phyloP scores from a whole-genome alignment of 2,113 vertebrate genomes.

The Tachycineta bicolor region DNA sequence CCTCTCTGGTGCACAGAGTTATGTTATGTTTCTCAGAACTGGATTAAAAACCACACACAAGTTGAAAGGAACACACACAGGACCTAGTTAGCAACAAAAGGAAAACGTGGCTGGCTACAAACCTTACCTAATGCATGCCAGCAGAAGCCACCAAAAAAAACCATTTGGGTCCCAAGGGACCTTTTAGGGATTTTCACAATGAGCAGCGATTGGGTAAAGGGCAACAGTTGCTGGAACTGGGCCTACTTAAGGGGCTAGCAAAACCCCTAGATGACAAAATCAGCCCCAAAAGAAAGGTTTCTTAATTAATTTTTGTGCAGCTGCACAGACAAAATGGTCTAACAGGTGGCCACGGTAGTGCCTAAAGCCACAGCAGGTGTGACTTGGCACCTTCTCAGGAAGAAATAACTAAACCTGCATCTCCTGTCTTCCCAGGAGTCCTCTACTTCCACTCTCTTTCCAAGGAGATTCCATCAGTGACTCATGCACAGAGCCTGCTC shows the following conservation, averaged over 20 bases:
- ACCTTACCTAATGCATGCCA: fast-evolving
- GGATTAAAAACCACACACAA: background rate
- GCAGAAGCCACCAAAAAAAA: background rate
- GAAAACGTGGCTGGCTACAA: background rate
- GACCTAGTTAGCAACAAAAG: background rate
- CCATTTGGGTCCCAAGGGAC: background rate
- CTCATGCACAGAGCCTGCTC: background rate
- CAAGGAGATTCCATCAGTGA: background rate
- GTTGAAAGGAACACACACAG: background rate
- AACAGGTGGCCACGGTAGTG: background rate
- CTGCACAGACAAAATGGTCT: background rate
- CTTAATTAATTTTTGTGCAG: slow-evolving; percentile 10
- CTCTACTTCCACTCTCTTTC: background rate
- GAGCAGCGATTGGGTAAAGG: background rate
- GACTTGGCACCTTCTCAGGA: background rate
- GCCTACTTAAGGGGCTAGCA: background rate
- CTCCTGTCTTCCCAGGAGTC: background rate
- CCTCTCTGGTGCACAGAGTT: background rate
- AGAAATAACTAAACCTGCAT: background rate
- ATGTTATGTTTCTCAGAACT: background rate
- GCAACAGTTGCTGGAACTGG: background rate
- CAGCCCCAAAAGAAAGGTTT: background rate
- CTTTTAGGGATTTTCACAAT: background rate
- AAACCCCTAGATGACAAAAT: background rate
- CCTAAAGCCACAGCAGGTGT: background rate